A percentile compares a stretch with the other conserved stretches of the same genome.
These are phyloP conservation scores for Pangasianodon hypophthalmus DNA, from an alignment of 2,113 vertebrate genomes.

Conservation along the genomic window DNA sequence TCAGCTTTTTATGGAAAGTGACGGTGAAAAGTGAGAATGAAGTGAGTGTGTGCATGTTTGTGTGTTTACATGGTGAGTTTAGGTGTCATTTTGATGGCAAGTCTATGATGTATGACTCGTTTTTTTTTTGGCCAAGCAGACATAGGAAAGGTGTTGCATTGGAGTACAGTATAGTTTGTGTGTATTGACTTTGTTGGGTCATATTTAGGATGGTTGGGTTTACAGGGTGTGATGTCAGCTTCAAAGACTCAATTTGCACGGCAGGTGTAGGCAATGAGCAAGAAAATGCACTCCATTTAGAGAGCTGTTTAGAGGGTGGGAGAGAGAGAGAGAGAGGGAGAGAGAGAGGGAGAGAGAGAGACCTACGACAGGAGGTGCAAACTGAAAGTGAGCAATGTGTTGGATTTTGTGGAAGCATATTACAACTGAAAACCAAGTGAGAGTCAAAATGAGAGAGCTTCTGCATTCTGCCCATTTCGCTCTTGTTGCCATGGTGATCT, in stretches of 20 bases:
- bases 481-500: constrained; percentile 55
- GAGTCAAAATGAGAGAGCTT: neutral
- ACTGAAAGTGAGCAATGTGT: constrained; percentile 17
- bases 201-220: too few relatives aligned
- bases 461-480: constrained; percentile 42
- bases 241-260: constrained; percentile 21
- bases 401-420: constrained; percentile 13
- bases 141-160: too few relatives aligned
- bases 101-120: too few relatives aligned
- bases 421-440: constrained; percentile 9
- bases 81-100: too few relatives aligned
- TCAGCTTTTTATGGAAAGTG: too few relatives aligned
- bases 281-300: constrained; percentile 24
- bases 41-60: too few relatives aligned
- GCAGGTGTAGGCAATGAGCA: constrained; percentile 29
- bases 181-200: too few relatives aligned
- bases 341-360: constrained; percentile 50
- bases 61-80: too few relatives aligned
- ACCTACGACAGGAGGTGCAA: constrained; percentile 18
- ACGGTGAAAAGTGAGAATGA: too few relatives aligned
- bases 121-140: too few relatives aligned
- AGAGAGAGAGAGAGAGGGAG: constrained; percentile 20
- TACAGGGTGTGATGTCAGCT: neutral
- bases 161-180: too few relatives aligned
- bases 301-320: neutral